Base-by-base conservation (phyloP, 1,140 invertebrate species). In the Euwallacea fornicatus region DNA sequence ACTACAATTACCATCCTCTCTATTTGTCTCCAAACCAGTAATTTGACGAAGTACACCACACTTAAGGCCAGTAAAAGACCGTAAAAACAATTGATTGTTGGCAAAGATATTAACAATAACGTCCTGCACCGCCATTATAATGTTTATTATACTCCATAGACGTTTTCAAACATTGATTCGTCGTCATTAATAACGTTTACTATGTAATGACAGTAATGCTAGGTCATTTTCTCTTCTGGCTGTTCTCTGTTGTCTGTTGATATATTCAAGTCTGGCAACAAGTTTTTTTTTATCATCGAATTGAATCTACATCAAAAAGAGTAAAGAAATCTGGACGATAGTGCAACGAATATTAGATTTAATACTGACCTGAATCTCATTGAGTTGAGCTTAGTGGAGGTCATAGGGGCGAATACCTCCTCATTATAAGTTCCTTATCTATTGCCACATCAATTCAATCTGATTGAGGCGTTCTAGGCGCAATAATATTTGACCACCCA, bases 391-490 rank as follows among this genome's bases (percentile, higher is more conserved):
- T 50, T 50, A 6, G 7, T 13, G 46, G 13, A 10, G 13, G 46
- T 11, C 46, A 50, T 50, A 10, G 46, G 7, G 63, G 63, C 63
- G 16, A 42, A 66, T 66, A 66, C 63, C 63, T 11, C 63, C 16
- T 66, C 63, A 66, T 66, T 44, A 66, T 56, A 13, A 58, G n/a
- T 44, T 58, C 16, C 13, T 60, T 68, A 60, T 68, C 66, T 33
- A 9, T 13, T 7, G 16, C 33, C 41, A 54, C 42, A 60, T 68
- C 64, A 58, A 58, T 56, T 66, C 53, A 66, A 50, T 60, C 66
- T 68, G 66, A 68, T 68, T 68, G 66, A 68, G 66, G 64, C 64
- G 54, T 66, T 66, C 42, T 66, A 55, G 15, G 58, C 56, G 66
- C 44, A 59, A 60, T 60, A 68, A 59, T 60, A 21, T 59, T 68